Evolutionary conservation across 2,113 vertebrate genomes (phyloP).

Genomic region (Vanacampus margaritifer): DNA sequence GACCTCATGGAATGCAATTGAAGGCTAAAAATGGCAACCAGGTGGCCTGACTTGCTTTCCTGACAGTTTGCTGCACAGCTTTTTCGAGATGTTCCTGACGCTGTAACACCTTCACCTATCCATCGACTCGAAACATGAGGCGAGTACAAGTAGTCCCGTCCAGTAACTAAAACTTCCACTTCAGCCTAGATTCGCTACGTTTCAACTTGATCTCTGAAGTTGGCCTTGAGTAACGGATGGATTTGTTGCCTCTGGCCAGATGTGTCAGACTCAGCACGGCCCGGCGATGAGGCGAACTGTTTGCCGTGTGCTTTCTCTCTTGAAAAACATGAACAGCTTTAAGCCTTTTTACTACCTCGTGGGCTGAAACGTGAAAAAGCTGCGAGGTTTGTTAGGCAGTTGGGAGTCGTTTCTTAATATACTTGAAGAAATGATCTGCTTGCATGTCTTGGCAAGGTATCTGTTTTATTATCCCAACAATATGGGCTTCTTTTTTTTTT

Average conservation of each 20-base stretch:
- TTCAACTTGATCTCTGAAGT: constrained; percentile 10
- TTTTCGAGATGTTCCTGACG: not conserved
- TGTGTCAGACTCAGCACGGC: constrained; percentile 10
- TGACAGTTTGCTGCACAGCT: not conserved
- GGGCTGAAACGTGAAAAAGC: not conserved
- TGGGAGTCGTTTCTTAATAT: not conserved
- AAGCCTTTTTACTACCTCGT: not conserved
- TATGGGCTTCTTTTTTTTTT: no score
- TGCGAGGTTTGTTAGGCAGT: not conserved
- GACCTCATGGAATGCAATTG: constrained; percentile 1
- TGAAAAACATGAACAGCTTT: not conserved
- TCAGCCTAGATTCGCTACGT: not conserved
- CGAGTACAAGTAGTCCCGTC: not conserved
- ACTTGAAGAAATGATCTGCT: not conserved
- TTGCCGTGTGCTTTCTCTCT: constrained; percentile 8
- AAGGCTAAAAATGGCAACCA: constrained; percentile 10
- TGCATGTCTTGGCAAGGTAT: no score
- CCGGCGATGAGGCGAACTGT: constrained; percentile 23
- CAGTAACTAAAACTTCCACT: constrained; percentile 11
- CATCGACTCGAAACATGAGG: constrained; percentile 1
- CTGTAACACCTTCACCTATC: not conserved
- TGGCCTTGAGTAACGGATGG: constrained; percentile 53
- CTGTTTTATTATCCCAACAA: no score
- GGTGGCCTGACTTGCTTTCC: not conserved
- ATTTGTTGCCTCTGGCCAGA: constrained; percentile 73